Percentiles rank a stretch among this genome's conserved stretches.
These are phyloP conservation scores for Drosophila lutescens DNA, from an alignment of 2,888 invertebrate species.

Conservation along the genomic window DNA sequence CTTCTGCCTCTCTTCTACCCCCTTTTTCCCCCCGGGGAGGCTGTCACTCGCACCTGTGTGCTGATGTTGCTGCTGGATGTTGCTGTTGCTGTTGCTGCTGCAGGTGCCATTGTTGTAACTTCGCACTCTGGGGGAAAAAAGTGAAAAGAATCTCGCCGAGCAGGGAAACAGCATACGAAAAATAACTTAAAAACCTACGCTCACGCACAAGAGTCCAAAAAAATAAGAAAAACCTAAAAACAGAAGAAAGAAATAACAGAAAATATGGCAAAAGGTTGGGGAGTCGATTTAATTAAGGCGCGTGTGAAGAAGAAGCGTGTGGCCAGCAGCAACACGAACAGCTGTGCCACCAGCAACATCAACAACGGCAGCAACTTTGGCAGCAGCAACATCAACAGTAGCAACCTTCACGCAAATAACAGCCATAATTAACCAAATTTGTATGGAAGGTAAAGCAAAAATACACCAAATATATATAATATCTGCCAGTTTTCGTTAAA, in stretches of 20 bases:
- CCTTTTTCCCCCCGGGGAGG: slow-evolving; percentile 11
- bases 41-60: slow-evolving; percentile 33
- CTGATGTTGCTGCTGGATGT: slow-evolving; percentile 2
- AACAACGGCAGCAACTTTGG: neutral
- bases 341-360: slow-evolving; percentile 1
- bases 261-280: slow-evolving; percentile 2
- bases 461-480: too few species aligned
- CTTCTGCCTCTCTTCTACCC: neutral
- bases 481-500: too few species aligned
- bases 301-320: slow-evolving; percentile 49
- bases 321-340: slow-evolving; percentile 8
- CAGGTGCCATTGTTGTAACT: slow-evolving; percentile 69
- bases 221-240: slow-evolving; percentile 3
- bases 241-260: neutral
- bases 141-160: slow-evolving; percentile 63
- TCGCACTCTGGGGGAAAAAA: slow-evolving; percentile 65
- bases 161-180: slow-evolving; percentile 12
- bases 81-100: slow-evolving; percentile 11
- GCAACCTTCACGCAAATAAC: neutral
- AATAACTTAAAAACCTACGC: slow-evolving; percentile 44
- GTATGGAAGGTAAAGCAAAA: too few species aligned
- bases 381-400: neutral
- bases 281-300: slow-evolving; percentile 56
- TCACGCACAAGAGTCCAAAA: slow-evolving; percentile 54
- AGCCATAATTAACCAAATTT: too few species aligned